These are phyloP conservation scores for Drosophila truncata DNA, from an alignment of 1,140 invertebrate species.

Conservation along the genomic window DNA sequence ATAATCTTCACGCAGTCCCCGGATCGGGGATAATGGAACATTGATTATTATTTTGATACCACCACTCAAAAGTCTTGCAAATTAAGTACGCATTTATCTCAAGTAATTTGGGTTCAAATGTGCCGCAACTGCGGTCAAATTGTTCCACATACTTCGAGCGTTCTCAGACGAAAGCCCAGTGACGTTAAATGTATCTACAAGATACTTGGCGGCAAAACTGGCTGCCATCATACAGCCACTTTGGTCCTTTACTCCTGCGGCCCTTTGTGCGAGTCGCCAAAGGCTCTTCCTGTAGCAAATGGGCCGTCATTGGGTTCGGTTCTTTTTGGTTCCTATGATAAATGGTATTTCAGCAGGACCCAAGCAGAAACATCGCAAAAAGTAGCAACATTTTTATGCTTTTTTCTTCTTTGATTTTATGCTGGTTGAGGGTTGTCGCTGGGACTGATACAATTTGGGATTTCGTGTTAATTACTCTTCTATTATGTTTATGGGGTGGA, in stretches of 20 bases:
- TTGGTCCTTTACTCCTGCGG: constrained; percentile 48
- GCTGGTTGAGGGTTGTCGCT: constrained; percentile 50
- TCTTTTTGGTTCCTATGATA: constrained; percentile 63
- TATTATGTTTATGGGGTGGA: constrained; percentile 65
- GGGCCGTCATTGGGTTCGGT: constrained; percentile 60
- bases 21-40: constrained; percentile 74
- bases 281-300: constrained; percentile 66
- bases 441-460: constrained; percentile 79
- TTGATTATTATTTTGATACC: constrained; percentile 84
- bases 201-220: constrained; percentile 59
- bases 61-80: constrained; percentile 81
- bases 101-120: constrained; percentile 83
- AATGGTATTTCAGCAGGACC: constrained; percentile 64
- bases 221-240: constrained; percentile 69
- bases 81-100: constrained; percentile 83
- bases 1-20: constrained; percentile 78
- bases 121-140: constrained; percentile 83
- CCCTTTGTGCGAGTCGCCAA: constrained; percentile 44
- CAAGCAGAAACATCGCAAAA: constrained; percentile 52
- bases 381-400: constrained; percentile 42
- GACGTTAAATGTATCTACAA: constrained; percentile 69
- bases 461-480: constrained; percentile 82
- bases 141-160: constrained; percentile 67
- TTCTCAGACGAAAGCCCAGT: constrained; percentile 66
- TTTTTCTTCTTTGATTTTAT: constrained; percentile 38